Evolutionary conservation across 2,113 vertebrate genomes (phyloP).

Genomic region (Bos javanicus): DNA sequence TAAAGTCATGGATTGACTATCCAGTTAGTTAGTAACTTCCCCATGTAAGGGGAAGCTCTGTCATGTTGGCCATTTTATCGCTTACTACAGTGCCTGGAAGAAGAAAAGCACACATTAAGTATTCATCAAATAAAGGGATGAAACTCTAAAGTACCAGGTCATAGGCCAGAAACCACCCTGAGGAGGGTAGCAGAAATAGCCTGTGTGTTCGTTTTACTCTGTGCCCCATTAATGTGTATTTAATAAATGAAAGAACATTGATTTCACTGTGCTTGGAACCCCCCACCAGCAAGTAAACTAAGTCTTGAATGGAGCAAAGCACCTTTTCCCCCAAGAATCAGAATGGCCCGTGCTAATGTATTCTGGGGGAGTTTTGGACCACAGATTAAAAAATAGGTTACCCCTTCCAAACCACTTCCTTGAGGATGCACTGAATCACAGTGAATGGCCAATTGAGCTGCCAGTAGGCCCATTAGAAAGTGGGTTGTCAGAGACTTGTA

Average conservation of each 20-base stretch:
- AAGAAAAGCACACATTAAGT: not conserved
- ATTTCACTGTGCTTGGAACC: not conserved
- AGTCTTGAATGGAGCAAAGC: not conserved
- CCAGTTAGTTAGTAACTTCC: too few relatives aligned
- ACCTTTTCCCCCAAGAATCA: not conserved
- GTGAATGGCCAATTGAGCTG: constrained; percentile 56
- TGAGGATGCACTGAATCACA: constrained; percentile 36
- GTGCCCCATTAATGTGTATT: not conserved
- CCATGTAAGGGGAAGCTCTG: not conserved
- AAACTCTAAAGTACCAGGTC: not conserved
- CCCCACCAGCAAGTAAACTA: not conserved
- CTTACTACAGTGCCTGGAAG: not conserved
- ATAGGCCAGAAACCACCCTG: not conserved
- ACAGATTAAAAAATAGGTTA: not conserved
- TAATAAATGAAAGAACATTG: constrained; percentile 16
- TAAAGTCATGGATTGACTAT: not conserved
- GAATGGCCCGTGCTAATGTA: not conserved
- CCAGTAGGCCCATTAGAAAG: constrained; percentile 64
- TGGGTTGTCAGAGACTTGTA: constrained; percentile 67
- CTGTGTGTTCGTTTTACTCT: not conserved
- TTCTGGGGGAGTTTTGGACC: not conserved
- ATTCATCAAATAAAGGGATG: not conserved
- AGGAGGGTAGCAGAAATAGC: not conserved
- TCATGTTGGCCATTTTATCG: not conserved
- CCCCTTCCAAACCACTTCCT: constrained; percentile 42